Conservation (phyloP, 2,797 vertebrate genomes). For the Sebastiscus albofasciatus region DNA sequence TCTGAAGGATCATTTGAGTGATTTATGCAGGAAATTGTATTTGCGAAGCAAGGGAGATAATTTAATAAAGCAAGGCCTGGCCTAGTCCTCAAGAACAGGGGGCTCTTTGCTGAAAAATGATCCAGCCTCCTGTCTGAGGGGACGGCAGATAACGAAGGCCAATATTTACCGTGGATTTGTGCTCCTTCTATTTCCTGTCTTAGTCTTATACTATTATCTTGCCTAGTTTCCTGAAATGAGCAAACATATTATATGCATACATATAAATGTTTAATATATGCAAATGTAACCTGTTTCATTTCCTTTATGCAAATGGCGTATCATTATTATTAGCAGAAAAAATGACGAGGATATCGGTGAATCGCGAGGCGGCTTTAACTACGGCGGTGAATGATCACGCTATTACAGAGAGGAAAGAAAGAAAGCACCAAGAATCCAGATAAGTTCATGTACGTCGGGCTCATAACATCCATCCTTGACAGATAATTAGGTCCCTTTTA, state of each 20-base stretch:
- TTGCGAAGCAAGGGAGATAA: conserved; percentile 83
- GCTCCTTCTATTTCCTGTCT: conserved; percentile 80
- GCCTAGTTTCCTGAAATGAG: conserved; percentile 71
- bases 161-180: conserved; percentile 81
- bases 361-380: conserved; percentile 60
- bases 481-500: conserved; percentile 59
- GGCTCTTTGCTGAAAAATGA: conserved; percentile 82
- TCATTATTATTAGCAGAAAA: conserved; percentile 79
- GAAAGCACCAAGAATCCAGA: conserved; percentile 50
- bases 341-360: conserved; percentile 71
- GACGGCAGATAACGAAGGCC: conserved; percentile 78
- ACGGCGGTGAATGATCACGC: conserved; percentile 67
- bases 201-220: conserved; percentile 74
- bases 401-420: conserved; percentile 54
- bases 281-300: conserved; percentile 80
- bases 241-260: conserved; percentile 77
- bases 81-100: conserved; percentile 77
- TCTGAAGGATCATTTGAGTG: conserved; percentile 84
- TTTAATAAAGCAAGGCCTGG: conserved; percentile 84
- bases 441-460: conserved; percentile 59
- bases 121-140: conserved; percentile 71
- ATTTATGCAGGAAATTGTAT: conserved; percentile 87
- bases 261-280: conserved; percentile 81
- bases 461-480: conserved; percentile 53
- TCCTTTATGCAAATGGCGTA: conserved; percentile 80